A percentile compares a stretch with the other conserved stretches of the same genome.
Conservation (phyloP, 2,797 vertebrate genomes). For the Fratercula arctica region DNA sequence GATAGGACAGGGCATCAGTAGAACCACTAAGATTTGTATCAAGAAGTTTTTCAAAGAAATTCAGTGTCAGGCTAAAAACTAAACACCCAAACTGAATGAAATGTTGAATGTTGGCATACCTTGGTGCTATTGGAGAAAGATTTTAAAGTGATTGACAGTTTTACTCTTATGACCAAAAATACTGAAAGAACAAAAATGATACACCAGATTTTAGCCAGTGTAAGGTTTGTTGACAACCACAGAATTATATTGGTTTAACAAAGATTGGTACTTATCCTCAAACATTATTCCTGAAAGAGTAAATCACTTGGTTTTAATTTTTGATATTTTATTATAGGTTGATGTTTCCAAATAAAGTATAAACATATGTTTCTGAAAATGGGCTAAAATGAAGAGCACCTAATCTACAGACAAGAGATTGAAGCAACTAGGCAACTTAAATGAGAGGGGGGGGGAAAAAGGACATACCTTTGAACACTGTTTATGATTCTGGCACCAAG, state of each 20-base stretch:
- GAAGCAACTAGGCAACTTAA: not conserved
- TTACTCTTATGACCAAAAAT: not conserved
- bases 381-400: not conserved
- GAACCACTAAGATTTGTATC: not conserved
- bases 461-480: conserved; percentile 93
- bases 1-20: not conserved
- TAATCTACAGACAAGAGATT: not conserved
- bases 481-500: conserved; percentile 98
- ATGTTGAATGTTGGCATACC: not conserved
- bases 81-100: not conserved
- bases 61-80: not conserved
- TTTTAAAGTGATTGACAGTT: not conserved
- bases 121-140: not conserved
- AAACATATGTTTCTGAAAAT: not conserved
- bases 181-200: not conserved
- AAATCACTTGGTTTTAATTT: not conserved
- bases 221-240: not conserved
- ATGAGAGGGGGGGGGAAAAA: accelerated
- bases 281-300: not conserved
- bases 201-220: not conserved
- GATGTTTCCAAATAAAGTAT: not conserved
- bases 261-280: not conserved
- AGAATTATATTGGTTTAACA: not conserved
- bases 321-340: not conserved
- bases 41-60: not conserved